Percentiles rank a stretch among this genome's conserved stretches.
Conservation (phyloP, 2,113 vertebrate species). For the Mustelus asterias region DNA sequence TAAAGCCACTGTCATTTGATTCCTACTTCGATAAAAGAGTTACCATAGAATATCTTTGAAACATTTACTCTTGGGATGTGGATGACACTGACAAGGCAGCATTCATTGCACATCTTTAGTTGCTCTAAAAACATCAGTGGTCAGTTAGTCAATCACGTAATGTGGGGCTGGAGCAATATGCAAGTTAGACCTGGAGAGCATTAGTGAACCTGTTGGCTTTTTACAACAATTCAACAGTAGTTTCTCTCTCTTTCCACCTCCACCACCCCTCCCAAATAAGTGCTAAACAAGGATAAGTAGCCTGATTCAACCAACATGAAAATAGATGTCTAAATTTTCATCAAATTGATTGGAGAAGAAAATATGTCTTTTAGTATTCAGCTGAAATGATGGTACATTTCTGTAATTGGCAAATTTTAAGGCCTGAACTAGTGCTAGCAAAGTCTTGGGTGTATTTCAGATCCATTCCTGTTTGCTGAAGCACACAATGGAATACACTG, state of each 20-base stretch:
- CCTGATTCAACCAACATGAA: background rate
- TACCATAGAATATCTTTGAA: background rate
- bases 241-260: too few relatives aligned
- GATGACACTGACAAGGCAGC: background rate
- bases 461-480: background rate
- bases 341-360: background rate
- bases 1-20: background rate
- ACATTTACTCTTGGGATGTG: background rate
- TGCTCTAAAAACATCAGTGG: background rate
- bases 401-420: background rate
- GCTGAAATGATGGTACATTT: background rate
- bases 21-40: background rate
- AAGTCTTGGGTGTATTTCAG: background rate
- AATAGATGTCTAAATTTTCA: background rate
- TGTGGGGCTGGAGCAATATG: background rate
- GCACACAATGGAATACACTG: background rate
- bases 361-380: background rate
- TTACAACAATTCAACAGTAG: background rate
- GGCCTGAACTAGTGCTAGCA: background rate
- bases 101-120: background rate
- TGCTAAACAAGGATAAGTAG: background rate
- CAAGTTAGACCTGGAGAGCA: background rate
- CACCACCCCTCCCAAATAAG: too few relatives aligned
- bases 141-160: background rate
- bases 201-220: background rate